A percentile compares a stretch with the other conserved stretches of the same genome.
Evolutionary conservation across 2,797 vertebrate species (phyloP).

Genomic region (Sarcoramphus papa): DNA sequence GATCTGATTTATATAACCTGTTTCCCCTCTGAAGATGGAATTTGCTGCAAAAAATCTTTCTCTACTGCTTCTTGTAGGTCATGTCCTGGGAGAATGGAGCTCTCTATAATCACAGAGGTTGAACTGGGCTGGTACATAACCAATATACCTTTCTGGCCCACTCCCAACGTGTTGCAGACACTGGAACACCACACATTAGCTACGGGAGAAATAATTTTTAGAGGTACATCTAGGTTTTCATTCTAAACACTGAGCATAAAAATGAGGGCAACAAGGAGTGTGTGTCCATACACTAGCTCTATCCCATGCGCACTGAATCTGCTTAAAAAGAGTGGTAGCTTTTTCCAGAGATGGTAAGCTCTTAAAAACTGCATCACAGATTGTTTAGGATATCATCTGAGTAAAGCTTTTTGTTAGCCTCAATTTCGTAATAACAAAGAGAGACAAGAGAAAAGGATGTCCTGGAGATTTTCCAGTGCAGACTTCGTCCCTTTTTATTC

Average conservation of each 20-base stretch:
- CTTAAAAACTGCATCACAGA: neutral
- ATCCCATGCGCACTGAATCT: neutral
- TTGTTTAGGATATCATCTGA: neutral
- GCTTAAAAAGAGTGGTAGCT: neutral
- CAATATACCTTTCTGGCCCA: neutral
- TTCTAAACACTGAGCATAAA: neutral
- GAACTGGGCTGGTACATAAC: neutral
- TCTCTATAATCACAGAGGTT: neutral
- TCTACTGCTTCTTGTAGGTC: neutral
- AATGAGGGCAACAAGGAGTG: neutral
- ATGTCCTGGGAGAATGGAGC: neutral
- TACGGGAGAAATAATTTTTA: neutral
- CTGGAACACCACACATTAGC: neutral
- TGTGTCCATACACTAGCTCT: neutral
- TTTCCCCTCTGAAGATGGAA: neutral
- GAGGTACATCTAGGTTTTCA: neutral
- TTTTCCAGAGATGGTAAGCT: neutral
- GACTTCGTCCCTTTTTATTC: neutral
- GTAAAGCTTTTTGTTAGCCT: neutral
- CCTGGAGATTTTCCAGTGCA: neutral
- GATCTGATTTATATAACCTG: neutral
- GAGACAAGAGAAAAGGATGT: neutral
- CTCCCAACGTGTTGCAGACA: neutral
- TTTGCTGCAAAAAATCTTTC: neutral
- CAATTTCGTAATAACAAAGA: neutral